Conservation (phyloP, 2,113 vertebrate genomes). For the Plecturocebus donacophilus region DNA sequence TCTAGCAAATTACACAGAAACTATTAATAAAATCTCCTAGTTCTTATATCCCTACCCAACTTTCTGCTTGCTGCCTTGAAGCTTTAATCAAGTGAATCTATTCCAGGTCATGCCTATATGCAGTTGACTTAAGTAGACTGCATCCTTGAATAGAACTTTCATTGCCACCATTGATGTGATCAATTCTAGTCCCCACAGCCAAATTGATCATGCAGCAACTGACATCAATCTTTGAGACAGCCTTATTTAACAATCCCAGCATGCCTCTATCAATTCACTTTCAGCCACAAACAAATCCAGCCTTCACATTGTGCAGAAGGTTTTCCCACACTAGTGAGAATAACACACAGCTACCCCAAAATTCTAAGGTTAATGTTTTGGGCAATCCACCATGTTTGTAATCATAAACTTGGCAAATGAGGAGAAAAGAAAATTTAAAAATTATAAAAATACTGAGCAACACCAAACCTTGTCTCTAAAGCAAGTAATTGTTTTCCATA, state of each 20-base stretch:
- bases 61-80: neutral
- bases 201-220: conserved; percentile 27
- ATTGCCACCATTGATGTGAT: conserved; percentile 11
- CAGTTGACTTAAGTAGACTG: neutral
- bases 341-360: neutral
- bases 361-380: neutral
- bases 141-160: conserved; percentile 22
- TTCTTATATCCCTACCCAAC: neutral
- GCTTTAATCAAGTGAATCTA: conserved; percentile 46
- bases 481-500: neutral
- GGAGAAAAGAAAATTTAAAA: neutral
- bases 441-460: neutral
- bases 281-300: neutral
- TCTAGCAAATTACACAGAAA: conserved; percentile 32
- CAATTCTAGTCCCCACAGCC: conserved; percentile 29
- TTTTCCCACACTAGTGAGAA: neutral
- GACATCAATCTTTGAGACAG: conserved; percentile 55
- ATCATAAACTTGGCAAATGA: neutral
- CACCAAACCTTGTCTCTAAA: neutral
- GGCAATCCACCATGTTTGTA: neutral
- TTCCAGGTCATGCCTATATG: neutral
- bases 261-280: neutral
- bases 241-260: conserved; percentile 28
- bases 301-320: neutral
- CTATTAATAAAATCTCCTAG: conserved; percentile 42